A percentile compares a stretch with the other conserved stretches of the same genome.
Evolutionary conservation across 53 echinoderm and acorn worm species (phyloP).

Genomic region (Actinopyga echinites): DNA sequence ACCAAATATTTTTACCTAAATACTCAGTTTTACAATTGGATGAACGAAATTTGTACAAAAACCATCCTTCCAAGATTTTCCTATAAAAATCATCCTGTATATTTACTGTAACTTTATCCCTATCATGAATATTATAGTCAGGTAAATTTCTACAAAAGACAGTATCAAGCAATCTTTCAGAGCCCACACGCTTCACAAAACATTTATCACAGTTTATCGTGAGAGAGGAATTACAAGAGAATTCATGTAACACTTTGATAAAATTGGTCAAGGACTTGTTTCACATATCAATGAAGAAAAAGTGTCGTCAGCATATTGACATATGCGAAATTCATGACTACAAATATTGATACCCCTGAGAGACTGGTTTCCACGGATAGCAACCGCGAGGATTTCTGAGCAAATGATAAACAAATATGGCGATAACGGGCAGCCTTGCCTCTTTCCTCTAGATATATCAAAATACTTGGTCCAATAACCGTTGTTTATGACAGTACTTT

Average conservation of each 20-base stretch:
- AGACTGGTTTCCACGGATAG: background rate
- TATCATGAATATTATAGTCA: too few species aligned
- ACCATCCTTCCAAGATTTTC: background rate
- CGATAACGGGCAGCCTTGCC: constrained; percentile 8
- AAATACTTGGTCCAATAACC: background rate
- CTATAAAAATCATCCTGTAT: background rate
- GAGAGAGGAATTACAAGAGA: background rate
- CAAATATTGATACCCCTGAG: background rate
- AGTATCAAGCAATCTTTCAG: background rate
- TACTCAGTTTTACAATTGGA: background rate
- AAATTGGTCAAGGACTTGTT: background rate
- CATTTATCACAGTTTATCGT: background rate
- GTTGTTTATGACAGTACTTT: background rate
- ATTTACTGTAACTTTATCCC: background rate
- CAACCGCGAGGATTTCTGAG: background rate
- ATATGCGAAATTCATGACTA: background rate
- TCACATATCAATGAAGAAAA: background rate
- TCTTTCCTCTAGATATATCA: background rate
- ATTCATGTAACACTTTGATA: background rate
- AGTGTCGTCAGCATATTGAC: constrained; percentile 5
- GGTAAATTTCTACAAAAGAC: background rate
- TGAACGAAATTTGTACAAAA: background rate
- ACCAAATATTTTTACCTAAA: constrained; percentile 1
- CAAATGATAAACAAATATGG: constrained; percentile 5
- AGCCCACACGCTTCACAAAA: background rate